Base-by-base conservation (phyloP, 2,888 invertebrate genomes). In the Andrena dorsata region DNA sequence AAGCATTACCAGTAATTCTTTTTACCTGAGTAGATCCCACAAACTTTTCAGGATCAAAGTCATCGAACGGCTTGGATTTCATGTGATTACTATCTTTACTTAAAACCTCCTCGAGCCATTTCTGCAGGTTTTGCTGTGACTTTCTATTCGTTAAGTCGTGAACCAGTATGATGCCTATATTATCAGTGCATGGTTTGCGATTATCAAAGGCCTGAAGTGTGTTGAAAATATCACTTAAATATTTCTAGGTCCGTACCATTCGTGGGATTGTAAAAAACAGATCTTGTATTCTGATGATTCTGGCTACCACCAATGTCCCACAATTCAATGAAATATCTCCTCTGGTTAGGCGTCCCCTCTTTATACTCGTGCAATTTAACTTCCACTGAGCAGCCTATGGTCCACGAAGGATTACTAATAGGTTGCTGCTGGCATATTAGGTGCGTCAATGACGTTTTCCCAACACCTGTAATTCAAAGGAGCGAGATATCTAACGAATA, bases 241-340 rank as follows among this genome's bases (percentile, higher is more conserved):
- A 61, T 53, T 20, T 63, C n/a, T n/a, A 47, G 23, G 13, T 58
- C 60, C 69, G 70, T 94, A 95, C 99, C 99, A 95, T 99, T 97
- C 77, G 98, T 97, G 41, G 98, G 97, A 91, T 97, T 97, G 94
- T 99, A 99, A 94, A 99, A 99, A 1, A 99, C 98, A 82, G 97
- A 96, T 91, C 99, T 95, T n/a, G 98, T 97, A 93, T 98, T 98
- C 92, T 97, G 96, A 93, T 99, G 99, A 90, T 97, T 97, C 85
- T 97, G 96, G 85, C 98, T 98, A 0, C 99, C 99, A 5, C 99
- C 99, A 72, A 99, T 96, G 93, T 99, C 99, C 97, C 99, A 99
- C 47, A 99, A 95, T 94, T 99, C 99, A 30, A 99, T 95, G 93
- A 98, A 99, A 93, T 97, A 98, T 5, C 97, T 97, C 90, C 97